Percentiles rank a stretch among this genome's conserved stretches.
phyloP scores from a whole-genome alignment of 2,888 invertebrate genomes.

The Rhagophthalmus giganteus region DNA sequence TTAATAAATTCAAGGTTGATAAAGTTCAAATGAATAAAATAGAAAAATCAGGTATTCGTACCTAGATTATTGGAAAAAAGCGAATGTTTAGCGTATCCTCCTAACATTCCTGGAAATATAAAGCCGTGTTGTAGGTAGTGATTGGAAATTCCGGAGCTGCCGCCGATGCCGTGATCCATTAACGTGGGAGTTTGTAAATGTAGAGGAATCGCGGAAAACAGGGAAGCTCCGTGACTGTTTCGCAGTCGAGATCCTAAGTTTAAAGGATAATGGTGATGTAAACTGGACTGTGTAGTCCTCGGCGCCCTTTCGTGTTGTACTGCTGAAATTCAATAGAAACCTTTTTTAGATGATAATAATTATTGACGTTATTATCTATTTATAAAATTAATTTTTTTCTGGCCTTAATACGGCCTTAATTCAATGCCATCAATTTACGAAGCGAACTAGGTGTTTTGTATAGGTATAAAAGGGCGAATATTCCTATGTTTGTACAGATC shows the following conservation, averaged over 20 bases:
- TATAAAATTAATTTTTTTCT: not conserved
- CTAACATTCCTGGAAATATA: conserved; percentile 49
- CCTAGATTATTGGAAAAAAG: conserved; percentile 30
- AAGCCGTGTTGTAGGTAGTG: conserved; percentile 51
- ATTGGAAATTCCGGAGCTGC: conserved; percentile 31
- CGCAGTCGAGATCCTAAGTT: conserved; percentile 45
- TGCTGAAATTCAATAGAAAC: conserved; percentile 60
- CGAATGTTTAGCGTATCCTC: conserved; percentile 53
- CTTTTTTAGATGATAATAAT: not conserved
- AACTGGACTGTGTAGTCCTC: conserved; percentile 57
- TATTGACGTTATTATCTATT: not conserved
- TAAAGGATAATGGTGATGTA: conserved; percentile 50
- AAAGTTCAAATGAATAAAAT: no score
- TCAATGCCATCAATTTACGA: no score
- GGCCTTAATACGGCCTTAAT: no score
- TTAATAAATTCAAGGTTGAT: no score
- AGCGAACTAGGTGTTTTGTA: no score
- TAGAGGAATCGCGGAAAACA: conserved; percentile 46
- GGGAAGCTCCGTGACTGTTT: conserved; percentile 42
- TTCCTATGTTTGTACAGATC: conserved; percentile 19
- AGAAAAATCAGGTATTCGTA: no score
- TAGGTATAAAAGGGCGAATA: conserved; percentile 9
- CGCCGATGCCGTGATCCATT: conserved; percentile 34
- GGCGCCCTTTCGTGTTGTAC: conserved; percentile 91
- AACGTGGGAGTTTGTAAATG: conserved; percentile 44